Percentiles rank a stretch among this genome's conserved stretches.
phyloP scores from a whole-genome alignment of 2,888 invertebrate genomes.

The Hoplodrina blanda region DNA sequence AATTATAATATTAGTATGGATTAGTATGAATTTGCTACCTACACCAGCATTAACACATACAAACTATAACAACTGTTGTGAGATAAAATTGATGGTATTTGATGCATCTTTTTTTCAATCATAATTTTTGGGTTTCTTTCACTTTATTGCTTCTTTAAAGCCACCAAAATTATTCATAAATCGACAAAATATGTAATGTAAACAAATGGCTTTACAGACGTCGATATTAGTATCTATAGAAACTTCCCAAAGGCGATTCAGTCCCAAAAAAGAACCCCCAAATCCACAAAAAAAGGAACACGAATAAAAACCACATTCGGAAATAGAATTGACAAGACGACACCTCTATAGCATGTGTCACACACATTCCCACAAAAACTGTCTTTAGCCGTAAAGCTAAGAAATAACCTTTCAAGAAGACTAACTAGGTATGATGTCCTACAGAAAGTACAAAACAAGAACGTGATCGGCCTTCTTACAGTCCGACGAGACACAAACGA shows the following conservation, averaged over 20 bases:
- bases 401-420: conserved; percentile 58
- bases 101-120: no score
- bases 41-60: no score
- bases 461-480: conserved; percentile 62
- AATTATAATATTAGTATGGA: no score
- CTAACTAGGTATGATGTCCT: conserved; percentile 63
- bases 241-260: conserved; percentile 21
- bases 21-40: no score
- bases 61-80: no score
- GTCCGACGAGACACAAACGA: conserved; percentile 1
- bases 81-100: no score
- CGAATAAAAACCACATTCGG: conserved; percentile 35
- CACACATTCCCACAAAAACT: conserved; percentile 39
- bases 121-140: no score
- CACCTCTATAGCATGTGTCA: conserved; percentile 45
- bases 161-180: not conserved
- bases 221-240: not conserved
- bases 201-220: no score
- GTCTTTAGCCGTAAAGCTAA: conserved; percentile 44
- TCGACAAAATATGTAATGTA: no score
- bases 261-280: conserved; percentile 9
- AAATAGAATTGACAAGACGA: conserved; percentile 44
- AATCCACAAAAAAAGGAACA: conserved; percentile 26
- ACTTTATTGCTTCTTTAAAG: not conserved
- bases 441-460: conserved; percentile 57